Conservation (phyloP, 1,140 invertebrate species). For the Limonius californicus region DNA sequence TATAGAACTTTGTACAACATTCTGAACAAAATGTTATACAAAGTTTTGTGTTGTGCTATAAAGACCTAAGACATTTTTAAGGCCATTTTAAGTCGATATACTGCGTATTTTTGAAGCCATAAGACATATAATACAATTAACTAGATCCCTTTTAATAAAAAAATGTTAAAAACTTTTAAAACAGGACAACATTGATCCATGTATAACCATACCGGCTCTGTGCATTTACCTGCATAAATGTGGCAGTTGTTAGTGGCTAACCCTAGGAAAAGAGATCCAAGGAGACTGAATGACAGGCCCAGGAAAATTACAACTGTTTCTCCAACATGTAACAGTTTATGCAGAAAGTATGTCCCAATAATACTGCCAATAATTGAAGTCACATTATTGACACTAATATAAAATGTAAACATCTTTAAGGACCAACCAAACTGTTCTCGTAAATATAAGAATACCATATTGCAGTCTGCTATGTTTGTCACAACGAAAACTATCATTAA, state of each 20-base stretch:
- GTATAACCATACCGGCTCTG: too few species aligned
- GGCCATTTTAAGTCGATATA: too few species aligned
- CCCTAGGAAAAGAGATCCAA: slow-evolving; percentile 50
- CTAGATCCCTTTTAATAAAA: too few species aligned
- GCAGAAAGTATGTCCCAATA: slow-evolving; percentile 51
- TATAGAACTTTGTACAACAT: too few species aligned
- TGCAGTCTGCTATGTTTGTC: not conserved
- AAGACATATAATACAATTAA: too few species aligned
- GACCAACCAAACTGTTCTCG: slow-evolving; percentile 66
- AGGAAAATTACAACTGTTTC: slow-evolving; percentile 49
- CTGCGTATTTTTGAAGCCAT: too few species aligned
- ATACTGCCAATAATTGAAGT: slow-evolving; percentile 52
- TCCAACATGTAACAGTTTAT: slow-evolving; percentile 48
- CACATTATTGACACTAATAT: slow-evolving; percentile 48
- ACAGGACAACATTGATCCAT: too few species aligned
- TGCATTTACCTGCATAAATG: slow-evolving; percentile 56
- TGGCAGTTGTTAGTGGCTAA: slow-evolving; percentile 59
- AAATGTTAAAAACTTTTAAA: too few species aligned
- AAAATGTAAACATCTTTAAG: slow-evolving; percentile 57
- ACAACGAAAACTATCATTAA: not conserved
- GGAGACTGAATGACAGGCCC: slow-evolving; percentile 43
- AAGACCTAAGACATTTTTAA: too few species aligned
- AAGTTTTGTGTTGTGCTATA: too few species aligned
- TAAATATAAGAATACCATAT: slow-evolving; percentile 58
- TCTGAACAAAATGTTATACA: too few species aligned